phyloP scores from a whole-genome alignment of 2,797 vertebrate genomes.

The Typhlichthys subterraneus region DNA sequence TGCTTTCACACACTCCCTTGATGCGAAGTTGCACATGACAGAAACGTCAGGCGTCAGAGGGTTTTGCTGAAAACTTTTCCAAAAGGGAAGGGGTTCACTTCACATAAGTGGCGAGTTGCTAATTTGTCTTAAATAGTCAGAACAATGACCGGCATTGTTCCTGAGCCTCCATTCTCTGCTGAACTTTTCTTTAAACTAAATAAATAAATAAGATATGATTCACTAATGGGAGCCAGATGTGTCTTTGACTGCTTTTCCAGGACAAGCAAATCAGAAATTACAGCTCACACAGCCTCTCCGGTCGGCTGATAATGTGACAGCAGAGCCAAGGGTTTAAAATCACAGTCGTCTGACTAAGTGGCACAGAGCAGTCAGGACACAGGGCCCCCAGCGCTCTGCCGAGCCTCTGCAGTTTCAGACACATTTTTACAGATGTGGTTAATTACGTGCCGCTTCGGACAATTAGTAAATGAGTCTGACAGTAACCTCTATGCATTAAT shows the following conservation, averaged over 20 bases:
- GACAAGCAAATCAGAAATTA: background rate
- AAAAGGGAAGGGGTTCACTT: background rate
- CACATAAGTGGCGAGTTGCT: constrained; percentile 35
- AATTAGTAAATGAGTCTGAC: constrained; percentile 79
- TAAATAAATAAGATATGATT: constrained; percentile 19
- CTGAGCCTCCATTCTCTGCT: constrained; percentile 6
- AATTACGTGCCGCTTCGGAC: constrained; percentile 72
- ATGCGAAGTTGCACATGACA: constrained; percentile 51
- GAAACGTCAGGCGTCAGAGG: constrained; percentile 22
- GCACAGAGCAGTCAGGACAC: constrained; percentile 20
- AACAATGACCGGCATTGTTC: background rate
- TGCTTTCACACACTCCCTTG: constrained; percentile 43
- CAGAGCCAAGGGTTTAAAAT: constrained; percentile 19
- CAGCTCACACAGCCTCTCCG: background rate
- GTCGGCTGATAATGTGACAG: constrained; percentile 15
- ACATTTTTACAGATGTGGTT: constrained; percentile 72
- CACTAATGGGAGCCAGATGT: background rate
- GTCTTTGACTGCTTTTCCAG: constrained; percentile 1
- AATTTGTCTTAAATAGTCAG: constrained; percentile 30
- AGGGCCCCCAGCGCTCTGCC: constrained; percentile 20
- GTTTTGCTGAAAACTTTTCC: constrained; percentile 43
- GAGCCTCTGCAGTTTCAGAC: constrained; percentile 43
- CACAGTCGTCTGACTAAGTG: constrained; percentile 17
- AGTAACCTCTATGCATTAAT: constrained; percentile 81
- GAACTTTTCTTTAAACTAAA: background rate